Evolutionary conservation across 2,888 invertebrate species (phyloP).

Genomic region (Drosophila imparisetae): DNA sequence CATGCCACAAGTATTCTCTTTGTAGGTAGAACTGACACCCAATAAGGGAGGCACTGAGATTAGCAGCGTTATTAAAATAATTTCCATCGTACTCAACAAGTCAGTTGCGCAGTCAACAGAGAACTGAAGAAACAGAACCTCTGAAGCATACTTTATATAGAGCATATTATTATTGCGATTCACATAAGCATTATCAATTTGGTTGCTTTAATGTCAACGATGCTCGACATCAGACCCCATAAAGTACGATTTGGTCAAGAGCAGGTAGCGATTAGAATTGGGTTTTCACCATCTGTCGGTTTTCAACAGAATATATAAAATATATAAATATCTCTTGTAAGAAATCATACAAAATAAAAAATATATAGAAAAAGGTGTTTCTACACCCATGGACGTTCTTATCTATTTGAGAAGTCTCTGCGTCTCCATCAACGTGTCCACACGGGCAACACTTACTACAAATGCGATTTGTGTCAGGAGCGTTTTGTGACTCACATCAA

Average conservation of each 20-base stretch:
- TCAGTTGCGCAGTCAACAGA: neutral
- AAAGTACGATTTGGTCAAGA: too few species aligned
- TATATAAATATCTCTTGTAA: too few species aligned
- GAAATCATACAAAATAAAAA: too few species aligned
- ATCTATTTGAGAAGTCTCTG: conserved; percentile 80
- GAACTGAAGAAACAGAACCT: neutral
- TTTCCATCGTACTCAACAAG: neutral
- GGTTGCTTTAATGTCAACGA: neutral
- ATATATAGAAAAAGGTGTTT: too few species aligned
- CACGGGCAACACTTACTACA: conserved; percentile 80
- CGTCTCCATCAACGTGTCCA: conserved; percentile 80
- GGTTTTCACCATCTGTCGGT: too few species aligned
- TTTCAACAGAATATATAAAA: too few species aligned
- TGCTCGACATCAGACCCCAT: neutral
- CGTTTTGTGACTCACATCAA: conserved; percentile 82
- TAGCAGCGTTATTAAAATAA: neutral
- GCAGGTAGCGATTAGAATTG: too few species aligned
- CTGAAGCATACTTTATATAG: neutral
- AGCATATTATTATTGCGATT: neutral
- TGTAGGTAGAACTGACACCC: fast-evolving
- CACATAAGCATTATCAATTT: neutral
- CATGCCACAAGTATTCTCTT: neutral
- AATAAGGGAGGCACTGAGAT: neutral
- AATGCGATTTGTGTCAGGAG: conserved; percentile 80
- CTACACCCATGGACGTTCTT: conserved; percentile 76